A percentile compares a stretch with the other conserved stretches of the same genome.
Evolutionary conservation across 1,140 invertebrate species (phyloP).

Genomic region (Campoletis sonorensis): DNA sequence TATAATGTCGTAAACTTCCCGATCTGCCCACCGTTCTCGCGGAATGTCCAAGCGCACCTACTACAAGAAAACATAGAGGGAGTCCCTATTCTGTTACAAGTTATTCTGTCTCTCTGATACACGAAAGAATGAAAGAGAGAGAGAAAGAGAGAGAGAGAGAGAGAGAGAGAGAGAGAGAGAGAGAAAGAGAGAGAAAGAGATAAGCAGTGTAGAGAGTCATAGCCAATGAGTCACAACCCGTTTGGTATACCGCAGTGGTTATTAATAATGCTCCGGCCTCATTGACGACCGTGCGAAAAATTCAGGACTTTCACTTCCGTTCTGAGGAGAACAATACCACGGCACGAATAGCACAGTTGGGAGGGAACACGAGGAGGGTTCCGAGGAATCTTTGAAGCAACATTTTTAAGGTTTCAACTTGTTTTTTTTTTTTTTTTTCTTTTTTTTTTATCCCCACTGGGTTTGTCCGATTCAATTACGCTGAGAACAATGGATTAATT

Average conservation of each 20-base stretch:
- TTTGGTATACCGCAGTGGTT: slow-evolving; percentile 14
- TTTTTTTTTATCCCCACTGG: neutral
- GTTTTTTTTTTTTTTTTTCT: too few relatives aligned
- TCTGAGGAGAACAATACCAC: slow-evolving; percentile 33
- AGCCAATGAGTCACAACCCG: slow-evolving; percentile 38
- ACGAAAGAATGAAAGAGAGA: slow-evolving; percentile 3
- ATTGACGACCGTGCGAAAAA: slow-evolving; percentile 45
- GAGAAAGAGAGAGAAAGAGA: slow-evolving; percentile 3
- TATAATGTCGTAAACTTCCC: slow-evolving; percentile 15
- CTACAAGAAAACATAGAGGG: slow-evolving; percentile 12
- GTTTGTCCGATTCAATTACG: neutral
- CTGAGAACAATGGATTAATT: neutral
- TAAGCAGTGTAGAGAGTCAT: slow-evolving; percentile 24
- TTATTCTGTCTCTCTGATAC: slow-evolving; percentile 24
- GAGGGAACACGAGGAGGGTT: neutral
- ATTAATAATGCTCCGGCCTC: slow-evolving; percentile 40
- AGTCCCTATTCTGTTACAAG: slow-evolving; percentile 35
- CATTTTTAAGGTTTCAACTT: too few relatives aligned
- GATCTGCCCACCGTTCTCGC: slow-evolving; percentile 42
- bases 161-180: neutral
- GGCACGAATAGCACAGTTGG: neutral
- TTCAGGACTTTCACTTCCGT: slow-evolving; percentile 45
- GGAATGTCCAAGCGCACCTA: slow-evolving; percentile 47
- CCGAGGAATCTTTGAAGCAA: slow-evolving; percentile 12
- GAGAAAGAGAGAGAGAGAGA: slow-evolving; percentile 1